Base-by-base conservation (phyloP, 2,113 vertebrate species). In the Oriolus oriolus region DNA sequence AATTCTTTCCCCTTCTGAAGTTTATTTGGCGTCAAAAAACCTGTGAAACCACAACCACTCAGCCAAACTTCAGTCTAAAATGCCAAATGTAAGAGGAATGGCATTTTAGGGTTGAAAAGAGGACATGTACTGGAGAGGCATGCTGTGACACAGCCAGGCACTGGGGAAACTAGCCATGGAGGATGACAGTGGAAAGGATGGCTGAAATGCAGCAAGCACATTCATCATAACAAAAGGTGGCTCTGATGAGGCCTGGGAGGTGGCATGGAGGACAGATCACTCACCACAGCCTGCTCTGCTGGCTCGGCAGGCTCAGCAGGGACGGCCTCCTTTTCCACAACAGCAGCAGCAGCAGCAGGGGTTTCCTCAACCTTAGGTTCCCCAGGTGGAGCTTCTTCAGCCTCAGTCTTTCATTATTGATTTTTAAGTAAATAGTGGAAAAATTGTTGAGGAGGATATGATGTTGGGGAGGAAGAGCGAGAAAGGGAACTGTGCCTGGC, bases 281-380 rank as follows among this genome's bases (percentile, higher is more conserved):
- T 99, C 98, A 99, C 99, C 98, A n/a, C 96, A 87, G 96, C 89
- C 59, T 98, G 97, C 73, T 99, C 98, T 74, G 95, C 96, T 82
- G 97, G 93, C 60, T 97, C 94, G 4, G 57, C 96, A 63, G 95
- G 94, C 65, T 81, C 86, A 59, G 92, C 75, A 93, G 96, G 84
- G 68, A 84, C 0, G 11, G 88, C 88, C 33, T 97, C 97, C 30
- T 91, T 87, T 80, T 96, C 79, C 35, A 6, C 20, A 47, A 11
- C 53, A 49, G 89, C 66, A 9, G 95, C 94, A 63, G 97, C 59
- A 68, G 96, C 49, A 56, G 59, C 54, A 60, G 59, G 59, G 22
- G 33, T 63, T 96, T 98, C 98, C 81, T 98, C 97, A 5, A 39
- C 70, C 86, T 97, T 96, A 17, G 84, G 76, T 83, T 97, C 97